Evolutionary conservation across 2,888 invertebrate genomes (phyloP), one percentile per base, ranked within the genome.

Genomic region (Hylaea fasciaria): DNA sequence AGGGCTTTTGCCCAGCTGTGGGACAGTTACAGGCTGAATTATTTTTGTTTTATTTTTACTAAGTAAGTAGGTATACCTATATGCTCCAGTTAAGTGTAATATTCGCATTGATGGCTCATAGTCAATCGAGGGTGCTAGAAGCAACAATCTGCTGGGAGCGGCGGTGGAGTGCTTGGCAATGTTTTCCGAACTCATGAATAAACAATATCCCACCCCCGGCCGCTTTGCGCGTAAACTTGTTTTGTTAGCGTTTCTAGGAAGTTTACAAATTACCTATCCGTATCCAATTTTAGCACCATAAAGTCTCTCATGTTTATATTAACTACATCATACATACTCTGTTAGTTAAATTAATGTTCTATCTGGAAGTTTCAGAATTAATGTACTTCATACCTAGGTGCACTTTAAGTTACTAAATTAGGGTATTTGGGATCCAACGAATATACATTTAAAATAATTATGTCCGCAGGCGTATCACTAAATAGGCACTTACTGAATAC

Each of bases 161-260:
- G 44, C 72, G 71, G 80, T 77, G 76, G 72, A 81, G 78, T 77
- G 78, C 54, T 54, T 22, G 39, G 45, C 40, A 41, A 54, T 81
- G 81, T 80, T 83, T 78, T 74, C 71, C 69, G 70, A 71, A 69
- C 74, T 76, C 77, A 83, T 83, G 78, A 84, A 84, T 84, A 85
- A 79, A 80, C 79, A 84, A 65, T 66, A 56, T 68, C 70, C 32
- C 58, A 59, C 61, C 75, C 56, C 60, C 66, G 64, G 68, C 56
- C 69, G 63, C 39, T 62, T 70, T 63, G 55, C 68, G 69, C 65
- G 67, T 61, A 70, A 73, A 71, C 71, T 73, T 72, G 70, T 74
- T 78, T 72, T 68, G 68, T 69, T 69, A 57, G 47, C 50, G 60
- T 67, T 59, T 58, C 49, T 56, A 60, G 52, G 29, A 60, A 59